Conservation (phyloP, 64 coral and sea anemone genomes). For the Montipora foliosa region DNA sequence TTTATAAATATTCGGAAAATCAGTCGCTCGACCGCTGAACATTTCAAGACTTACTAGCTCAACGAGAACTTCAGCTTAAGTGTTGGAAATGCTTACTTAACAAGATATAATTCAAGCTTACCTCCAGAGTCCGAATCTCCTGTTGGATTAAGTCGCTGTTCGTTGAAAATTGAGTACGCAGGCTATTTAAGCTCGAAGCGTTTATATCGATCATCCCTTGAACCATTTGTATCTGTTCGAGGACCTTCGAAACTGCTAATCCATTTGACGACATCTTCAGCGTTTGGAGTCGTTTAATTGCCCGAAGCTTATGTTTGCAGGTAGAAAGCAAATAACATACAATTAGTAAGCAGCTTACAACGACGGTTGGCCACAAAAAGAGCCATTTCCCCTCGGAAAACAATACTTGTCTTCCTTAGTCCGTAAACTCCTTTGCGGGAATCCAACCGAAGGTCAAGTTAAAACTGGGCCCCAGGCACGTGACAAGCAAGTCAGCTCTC, state of each 20-base stretch:
- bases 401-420: neutral
- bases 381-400: constrained; percentile 2
- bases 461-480: constrained; percentile 30
- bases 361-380: neutral
- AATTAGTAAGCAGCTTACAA: neutral
- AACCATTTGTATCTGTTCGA: constrained; percentile 85
- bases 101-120: neutral
- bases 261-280: constrained; percentile 41
- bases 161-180: constrained; percentile 87
- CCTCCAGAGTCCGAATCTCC: constrained; percentile 97
- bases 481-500: neutral
- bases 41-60: neutral
- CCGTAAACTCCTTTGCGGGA: neutral
- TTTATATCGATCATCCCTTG: constrained; percentile 96
- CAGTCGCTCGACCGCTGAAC: neutral
- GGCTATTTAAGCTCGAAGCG: constrained; percentile 91
- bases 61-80: neutral
- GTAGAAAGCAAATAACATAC: constrained; percentile 22
- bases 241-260: constrained; percentile 25
- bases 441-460: neutral
- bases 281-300: constrained; percentile 24
- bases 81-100: neutral
- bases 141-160: constrained; percentile 98
- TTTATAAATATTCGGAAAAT: neutral
- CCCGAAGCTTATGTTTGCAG: constrained; percentile 57